Conservation (phyloP, 2,888 invertebrate genomes). For the Mesopsocus fuscifrons region DNA sequence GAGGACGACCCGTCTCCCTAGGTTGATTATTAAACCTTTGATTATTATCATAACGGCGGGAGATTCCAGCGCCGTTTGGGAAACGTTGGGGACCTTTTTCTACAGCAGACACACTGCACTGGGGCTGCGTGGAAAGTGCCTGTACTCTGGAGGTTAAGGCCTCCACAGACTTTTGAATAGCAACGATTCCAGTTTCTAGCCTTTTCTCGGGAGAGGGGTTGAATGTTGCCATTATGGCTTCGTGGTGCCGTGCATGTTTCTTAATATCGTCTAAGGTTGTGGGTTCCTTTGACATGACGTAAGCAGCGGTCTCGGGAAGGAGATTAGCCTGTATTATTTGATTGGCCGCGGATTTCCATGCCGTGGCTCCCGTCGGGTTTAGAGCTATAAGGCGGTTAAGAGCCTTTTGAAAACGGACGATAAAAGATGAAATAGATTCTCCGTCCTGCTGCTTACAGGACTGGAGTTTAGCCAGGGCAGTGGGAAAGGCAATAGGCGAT, state of each 20-base stretch:
- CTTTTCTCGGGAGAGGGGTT: not conserved
- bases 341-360: not conserved
- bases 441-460: not conserved
- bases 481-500: not conserved
- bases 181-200: not conserved
- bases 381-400: not conserved
- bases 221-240: not conserved
- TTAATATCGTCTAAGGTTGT: not conserved
- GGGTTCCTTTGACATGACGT: not conserved
- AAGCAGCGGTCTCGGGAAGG: not conserved
- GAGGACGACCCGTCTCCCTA: too few species aligned
- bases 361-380: not conserved
- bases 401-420: not conserved
- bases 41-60: too few species aligned
- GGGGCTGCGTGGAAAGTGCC: too few species aligned
- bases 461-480: not conserved
- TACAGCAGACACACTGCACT: too few species aligned
- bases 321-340: not conserved
- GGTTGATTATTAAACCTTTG: too few species aligned
- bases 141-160: not conserved
- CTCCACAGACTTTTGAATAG: not conserved
- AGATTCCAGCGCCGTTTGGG: too few species aligned
- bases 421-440: not conserved
- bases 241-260: not conserved
- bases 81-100: too few species aligned